These are phyloP conservation scores for Orthonevra nobilis DNA, from an alignment of 2,888 invertebrate genomes.

Conservation along the genomic window DNA sequence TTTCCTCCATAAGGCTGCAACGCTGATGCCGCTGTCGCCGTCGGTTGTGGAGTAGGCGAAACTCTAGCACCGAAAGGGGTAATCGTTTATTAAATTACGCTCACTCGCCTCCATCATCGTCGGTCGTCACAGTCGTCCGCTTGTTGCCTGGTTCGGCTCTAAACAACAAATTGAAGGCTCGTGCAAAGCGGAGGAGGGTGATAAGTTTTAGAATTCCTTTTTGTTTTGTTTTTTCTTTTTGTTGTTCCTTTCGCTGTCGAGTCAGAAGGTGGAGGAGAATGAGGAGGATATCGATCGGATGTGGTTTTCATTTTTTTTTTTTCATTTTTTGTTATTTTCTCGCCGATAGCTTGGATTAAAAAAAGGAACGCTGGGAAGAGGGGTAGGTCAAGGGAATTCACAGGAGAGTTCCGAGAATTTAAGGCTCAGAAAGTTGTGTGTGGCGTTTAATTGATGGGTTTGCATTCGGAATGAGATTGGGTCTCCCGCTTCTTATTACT, in stretches of 20 bases:
- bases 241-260: constrained; percentile 22
- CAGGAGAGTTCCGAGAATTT: constrained; percentile 50
- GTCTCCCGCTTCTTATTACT: constrained; percentile 44
- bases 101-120: constrained; percentile 48
- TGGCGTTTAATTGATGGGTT: constrained; percentile 52
- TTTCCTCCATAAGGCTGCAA: constrained; percentile 29
- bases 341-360: neutral
- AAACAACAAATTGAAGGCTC: constrained; percentile 62
- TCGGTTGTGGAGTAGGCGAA: constrained; percentile 44
- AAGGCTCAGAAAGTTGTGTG: constrained; percentile 20
- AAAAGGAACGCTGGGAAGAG: neutral
- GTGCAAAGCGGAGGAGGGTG: constrained; percentile 61
- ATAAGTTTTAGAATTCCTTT: constrained; percentile 44
- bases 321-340: neutral
- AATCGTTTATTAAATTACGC: constrained; percentile 70
- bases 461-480: constrained; percentile 50
- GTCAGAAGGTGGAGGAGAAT: neutral
- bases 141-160: constrained; percentile 10
- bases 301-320: constrained; percentile 38
- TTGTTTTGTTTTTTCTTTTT: constrained; percentile 4
- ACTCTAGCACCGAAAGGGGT: constrained; percentile 50
- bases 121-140: too few species aligned
- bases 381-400: constrained; percentile 36
- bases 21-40: neutral
- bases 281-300: constrained; percentile 51